Evolutionary conservation across 2,888 invertebrate genomes (phyloP).

Genomic region (Glomeris marginata): DNA sequence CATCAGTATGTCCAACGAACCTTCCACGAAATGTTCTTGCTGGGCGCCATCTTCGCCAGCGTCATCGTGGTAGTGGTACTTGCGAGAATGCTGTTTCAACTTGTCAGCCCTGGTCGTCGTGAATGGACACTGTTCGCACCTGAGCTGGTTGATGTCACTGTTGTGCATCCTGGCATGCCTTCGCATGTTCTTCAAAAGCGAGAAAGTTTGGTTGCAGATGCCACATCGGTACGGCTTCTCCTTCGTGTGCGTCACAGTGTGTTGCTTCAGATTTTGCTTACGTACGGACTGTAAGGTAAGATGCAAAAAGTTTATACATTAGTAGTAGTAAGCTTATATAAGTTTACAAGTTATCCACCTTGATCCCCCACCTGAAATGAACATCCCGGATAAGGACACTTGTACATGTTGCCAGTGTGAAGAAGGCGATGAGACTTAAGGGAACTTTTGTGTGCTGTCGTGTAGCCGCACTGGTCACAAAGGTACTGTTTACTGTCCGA

Average conservation of each 20-base stretch:
- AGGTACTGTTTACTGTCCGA: slow-evolving; percentile 40
- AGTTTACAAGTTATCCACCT: not conserved
- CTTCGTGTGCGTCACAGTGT: slow-evolving; percentile 39
- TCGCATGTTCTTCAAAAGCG: slow-evolving; percentile 38
- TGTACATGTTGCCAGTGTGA: slow-evolving; percentile 38
- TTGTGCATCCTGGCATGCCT: slow-evolving; percentile 30
- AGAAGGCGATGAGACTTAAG: slow-evolving; percentile 38
- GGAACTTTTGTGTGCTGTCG: slow-evolving; percentile 40
- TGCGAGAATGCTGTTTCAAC: slow-evolving; percentile 36
- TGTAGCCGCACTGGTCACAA: slow-evolving; percentile 42
- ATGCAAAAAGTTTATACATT: too few species aligned
- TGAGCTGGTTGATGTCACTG: slow-evolving; percentile 22
- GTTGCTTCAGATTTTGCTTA: slow-evolving; percentile 39
- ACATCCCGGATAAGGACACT: slow-evolving; percentile 36
- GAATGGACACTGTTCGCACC: slow-evolving; percentile 34
- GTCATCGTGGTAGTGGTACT: too few species aligned
- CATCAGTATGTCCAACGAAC: too few species aligned
- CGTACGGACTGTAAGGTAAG: slow-evolving; percentile 33
- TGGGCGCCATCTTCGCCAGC: too few species aligned
- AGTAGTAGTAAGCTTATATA: not conserved
- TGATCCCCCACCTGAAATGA: slow-evolving; percentile 22
- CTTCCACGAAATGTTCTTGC: too few species aligned
- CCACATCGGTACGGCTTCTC: slow-evolving; percentile 42
- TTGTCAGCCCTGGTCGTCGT: slow-evolving; percentile 38
- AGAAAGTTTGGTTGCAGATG: slow-evolving; percentile 40